Evolutionary conservation across 2,113 vertebrate species (phyloP).

Genomic region (Cyphomyrus plagiostoma): DNA sequence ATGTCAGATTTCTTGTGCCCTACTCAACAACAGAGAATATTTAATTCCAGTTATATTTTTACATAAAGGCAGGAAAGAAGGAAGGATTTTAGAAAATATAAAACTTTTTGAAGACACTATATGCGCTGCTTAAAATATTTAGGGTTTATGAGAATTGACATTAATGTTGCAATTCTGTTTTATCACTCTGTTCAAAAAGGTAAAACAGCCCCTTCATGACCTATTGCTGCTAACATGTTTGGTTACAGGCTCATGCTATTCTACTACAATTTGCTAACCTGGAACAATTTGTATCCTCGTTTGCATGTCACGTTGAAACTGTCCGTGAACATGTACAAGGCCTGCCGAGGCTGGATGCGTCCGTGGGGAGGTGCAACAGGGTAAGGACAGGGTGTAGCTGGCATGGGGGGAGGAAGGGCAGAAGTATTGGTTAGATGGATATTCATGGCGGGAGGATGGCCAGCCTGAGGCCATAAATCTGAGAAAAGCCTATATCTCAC

Average conservation of each 20-base stretch:
- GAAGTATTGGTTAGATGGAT: not conserved
- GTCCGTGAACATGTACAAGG: constrained; percentile 30
- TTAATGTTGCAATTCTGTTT: not conserved
- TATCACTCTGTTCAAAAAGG: not conserved
- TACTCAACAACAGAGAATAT: constrained; percentile 21
- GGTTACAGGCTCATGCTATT: not conserved
- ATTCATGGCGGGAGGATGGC: not conserved
- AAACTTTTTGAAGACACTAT: not conserved
- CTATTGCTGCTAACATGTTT: not conserved
- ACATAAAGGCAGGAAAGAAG: not conserved
- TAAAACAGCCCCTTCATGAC: not conserved
- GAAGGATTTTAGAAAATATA: not conserved
- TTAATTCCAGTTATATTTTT: not conserved
- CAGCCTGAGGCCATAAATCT: not conserved
- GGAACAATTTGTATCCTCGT: constrained; percentile 26
- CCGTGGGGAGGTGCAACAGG: constrained; percentile 58
- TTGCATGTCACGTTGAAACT: constrained; percentile 34
- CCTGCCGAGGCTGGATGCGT: constrained; percentile 40
- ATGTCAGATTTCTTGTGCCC: constrained; percentile 30
- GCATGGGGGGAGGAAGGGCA: not conserved
- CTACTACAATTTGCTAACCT: constrained; percentile 21
- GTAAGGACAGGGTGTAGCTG: constrained; percentile 51
- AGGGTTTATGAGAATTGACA: not conserved
- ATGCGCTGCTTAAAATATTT: not conserved
- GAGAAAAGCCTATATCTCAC: not conserved